Base-by-base conservation (phyloP, 2,888 invertebrate genomes). In the Drosophila nr. fundita region DNA sequence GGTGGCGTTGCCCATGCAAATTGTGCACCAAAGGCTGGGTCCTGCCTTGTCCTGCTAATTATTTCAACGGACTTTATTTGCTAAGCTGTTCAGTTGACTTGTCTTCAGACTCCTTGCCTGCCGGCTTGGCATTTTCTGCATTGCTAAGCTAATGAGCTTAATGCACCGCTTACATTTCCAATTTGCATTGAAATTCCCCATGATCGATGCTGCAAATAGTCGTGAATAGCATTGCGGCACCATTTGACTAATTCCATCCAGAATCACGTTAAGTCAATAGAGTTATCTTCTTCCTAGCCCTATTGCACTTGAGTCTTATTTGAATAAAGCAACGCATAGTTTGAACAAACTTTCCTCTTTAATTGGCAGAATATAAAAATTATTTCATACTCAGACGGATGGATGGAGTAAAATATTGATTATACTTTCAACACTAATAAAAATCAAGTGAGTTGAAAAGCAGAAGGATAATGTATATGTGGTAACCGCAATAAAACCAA, bases 1-100 rank as follows among this genome's bases (percentile, higher is more conserved):
- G 73, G 60, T 76, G 57, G 49, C 53, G 42, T 11, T 50, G 52
- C 38, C 65, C 63, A 81, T 85, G 83, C 85, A 87, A 70, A 85
- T 87, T 82, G 71, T 65, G 34, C 66, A 73, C 62, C 52, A 52
- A 49, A 13, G 55, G 29, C n/a, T 50, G 42, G 7, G 15, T 34
- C 21, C 42, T 45, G 60, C 54, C 66, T 76, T 54, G 49, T 64
- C 65, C 76, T 70, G 81, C 67, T 88, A 88, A 85, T 85, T 85
- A 85, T 85, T 85, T 85, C 80, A 83, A 86, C 78, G 80, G 78
- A 60, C 73, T 73, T 52, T 76, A 76, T 88, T 85, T 80, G 78
- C 76, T 60, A 65, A 82, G 83, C 73, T 61, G 60, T 83, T 81
- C 79, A 75, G 57, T 65, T 75, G 69, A 59, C 62, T 68, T 74